Base-by-base conservation (phyloP, 1,140 invertebrate species). In the Brachionus angularis region DNA sequence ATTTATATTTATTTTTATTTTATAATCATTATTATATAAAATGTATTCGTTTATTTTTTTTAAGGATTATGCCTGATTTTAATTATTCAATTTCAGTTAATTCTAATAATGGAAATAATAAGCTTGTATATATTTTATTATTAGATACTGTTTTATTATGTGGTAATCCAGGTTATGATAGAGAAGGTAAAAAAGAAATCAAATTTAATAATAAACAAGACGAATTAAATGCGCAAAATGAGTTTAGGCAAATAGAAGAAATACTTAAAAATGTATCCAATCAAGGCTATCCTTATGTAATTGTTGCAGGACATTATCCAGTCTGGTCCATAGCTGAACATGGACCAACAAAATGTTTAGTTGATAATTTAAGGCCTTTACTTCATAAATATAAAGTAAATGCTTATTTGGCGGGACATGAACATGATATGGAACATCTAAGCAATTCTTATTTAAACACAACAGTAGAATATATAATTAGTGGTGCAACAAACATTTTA, bases 281-380 rank as follows among this genome's bases (percentile, higher is more conserved):
- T 55, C 14, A 70, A 53, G 10, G 49, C 53, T 67, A 47, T n/a
- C 77, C 81, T n/a, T 85, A 84, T 72, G 62, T 84, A 8, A 75
- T 84, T 69, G 83, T 84, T 3, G 78, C 77, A 67, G 84, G 84
- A 14, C 84, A 84, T 74, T 85, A 82, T 74, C 84, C 84, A n/a
- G 78, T 85, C 7, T 82, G 81, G 75, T 85, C 84, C n/a, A 76
- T 83, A 5, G 81, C 76, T 29, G 76, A 79, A 23, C 84, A 85
- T 74, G 84, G 84, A 5, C 79, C 82, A 3, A 82, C 81, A 10
- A 46, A 80, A 12, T 83, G 81, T 72, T 74, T 85, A 14, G 74
- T 82, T 1, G 71, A 82, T 4, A 52, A 75, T 33, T 75, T 85
- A 7, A 74, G 77, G 64, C 82, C 82, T 16, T 74, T 85, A 61